Evolutionary conservation across 2,888 invertebrate genomes (phyloP).

Genomic region (Calameuta pallipes): DNA sequence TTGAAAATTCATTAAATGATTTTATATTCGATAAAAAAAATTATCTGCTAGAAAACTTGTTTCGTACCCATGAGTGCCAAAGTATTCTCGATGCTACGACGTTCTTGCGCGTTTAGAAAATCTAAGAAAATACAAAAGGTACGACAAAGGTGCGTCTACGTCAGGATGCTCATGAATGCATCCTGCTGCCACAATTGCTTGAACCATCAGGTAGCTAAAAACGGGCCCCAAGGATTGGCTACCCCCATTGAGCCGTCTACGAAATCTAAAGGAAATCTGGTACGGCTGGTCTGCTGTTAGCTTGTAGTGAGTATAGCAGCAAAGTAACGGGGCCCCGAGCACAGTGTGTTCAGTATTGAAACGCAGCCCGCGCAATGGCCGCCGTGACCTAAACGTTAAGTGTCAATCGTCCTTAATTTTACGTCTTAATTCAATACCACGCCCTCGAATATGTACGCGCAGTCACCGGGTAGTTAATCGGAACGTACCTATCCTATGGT

Average conservation of each 20-base stretch:
- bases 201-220: constrained; percentile 1
- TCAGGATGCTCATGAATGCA: neutral
- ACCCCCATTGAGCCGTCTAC: neutral
- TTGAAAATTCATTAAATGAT: neutral
- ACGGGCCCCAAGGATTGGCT: neutral
- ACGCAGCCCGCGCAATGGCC: constrained; percentile 51
- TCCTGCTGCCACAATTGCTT: neutral
- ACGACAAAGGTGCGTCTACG: neutral
- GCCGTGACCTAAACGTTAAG: constrained; percentile 46
- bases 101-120: neutral
- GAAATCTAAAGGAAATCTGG: constrained; percentile 2
- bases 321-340: constrained; percentile 19
- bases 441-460: constrained; percentile 14
- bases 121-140: neutral
- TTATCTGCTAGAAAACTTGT: neutral
- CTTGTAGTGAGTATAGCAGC: constrained; percentile 16
- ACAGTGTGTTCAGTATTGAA: constrained; percentile 23
- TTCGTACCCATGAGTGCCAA: neutral
- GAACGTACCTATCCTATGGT: neutral
- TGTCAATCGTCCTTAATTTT: constrained; percentile 52
- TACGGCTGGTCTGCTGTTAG: constrained; percentile 10
- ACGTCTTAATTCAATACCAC: constrained; percentile 26
- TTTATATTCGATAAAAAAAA: neutral
- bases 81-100: neutral
- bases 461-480: neutral